phyloP scores from a whole-genome alignment of 2,888 invertebrate species.

The Octonoba sinensis region DNA sequence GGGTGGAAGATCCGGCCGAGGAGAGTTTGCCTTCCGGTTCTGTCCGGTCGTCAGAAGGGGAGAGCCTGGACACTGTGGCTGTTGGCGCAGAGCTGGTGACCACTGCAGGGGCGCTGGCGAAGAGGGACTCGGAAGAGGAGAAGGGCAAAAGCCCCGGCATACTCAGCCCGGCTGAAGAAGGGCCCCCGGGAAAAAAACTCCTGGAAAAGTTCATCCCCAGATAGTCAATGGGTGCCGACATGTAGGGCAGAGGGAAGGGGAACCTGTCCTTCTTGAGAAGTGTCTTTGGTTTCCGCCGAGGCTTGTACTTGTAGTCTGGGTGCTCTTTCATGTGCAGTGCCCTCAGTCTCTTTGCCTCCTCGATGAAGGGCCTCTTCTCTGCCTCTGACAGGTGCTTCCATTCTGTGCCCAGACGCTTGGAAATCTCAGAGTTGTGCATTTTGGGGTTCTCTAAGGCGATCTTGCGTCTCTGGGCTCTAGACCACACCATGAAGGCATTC shows the following conservation, averaged over 20 bases:
- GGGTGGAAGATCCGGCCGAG: constrained; percentile 40
- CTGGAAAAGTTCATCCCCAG: constrained; percentile 60
- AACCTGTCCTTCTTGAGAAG: constrained; percentile 82
- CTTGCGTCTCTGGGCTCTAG: constrained; percentile 73
- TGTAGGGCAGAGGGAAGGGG: constrained; percentile 90
- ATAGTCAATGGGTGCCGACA: constrained; percentile 65
- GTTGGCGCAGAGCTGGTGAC: constrained; percentile 26
- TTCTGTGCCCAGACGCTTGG: constrained; percentile 72
- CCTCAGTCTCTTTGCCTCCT: constrained; percentile 73
- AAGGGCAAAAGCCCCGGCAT: constrained; percentile 47
- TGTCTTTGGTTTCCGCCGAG: constrained; percentile 69
- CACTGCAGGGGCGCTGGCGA: constrained; percentile 19
- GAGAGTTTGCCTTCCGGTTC: constrained; percentile 45
- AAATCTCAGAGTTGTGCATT: constrained; percentile 74
- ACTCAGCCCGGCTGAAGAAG: constrained; percentile 37
- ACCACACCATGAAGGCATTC: constrained; percentile 75
- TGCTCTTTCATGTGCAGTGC: constrained; percentile 74
- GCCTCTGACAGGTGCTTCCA: constrained; percentile 73
- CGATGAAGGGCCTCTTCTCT: constrained; percentile 73
- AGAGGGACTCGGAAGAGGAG: constrained; percentile 32
- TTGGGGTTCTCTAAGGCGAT: constrained; percentile 74
- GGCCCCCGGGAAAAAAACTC: constrained; percentile 46
- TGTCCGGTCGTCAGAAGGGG: constrained; percentile 45
- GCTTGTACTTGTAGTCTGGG: constrained; percentile 73
- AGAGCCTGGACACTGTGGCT: constrained; percentile 38